Conservation (phyloP, 1,140 invertebrate species). For the Macrocentrus cingulum region DNA sequence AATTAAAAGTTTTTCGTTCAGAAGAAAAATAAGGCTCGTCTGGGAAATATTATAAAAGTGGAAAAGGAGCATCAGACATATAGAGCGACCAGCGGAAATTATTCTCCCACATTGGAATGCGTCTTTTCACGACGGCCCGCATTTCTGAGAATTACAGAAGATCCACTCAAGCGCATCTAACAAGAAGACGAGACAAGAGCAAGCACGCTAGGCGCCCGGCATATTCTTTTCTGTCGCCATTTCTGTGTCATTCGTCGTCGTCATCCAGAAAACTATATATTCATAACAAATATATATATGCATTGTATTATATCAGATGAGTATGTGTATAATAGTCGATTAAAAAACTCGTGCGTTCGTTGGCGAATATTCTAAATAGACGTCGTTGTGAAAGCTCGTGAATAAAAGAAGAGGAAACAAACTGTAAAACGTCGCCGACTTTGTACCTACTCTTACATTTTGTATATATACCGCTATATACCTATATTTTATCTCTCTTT, state of each 20-base stretch:
- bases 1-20: no score
- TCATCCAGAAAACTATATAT: no score
- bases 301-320: no score
- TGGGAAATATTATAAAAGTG: constrained; percentile 4
- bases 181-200: constrained; percentile 13
- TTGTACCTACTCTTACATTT: constrained; percentile 1
- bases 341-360: neutral
- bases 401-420: constrained; percentile 21
- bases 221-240: neutral
- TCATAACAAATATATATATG: no score
- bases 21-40: no score
- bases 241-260: neutral
- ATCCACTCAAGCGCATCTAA: constrained; percentile 17
- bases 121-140: constrained; percentile 17
- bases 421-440: constrained; percentile 10
- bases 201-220: constrained; percentile 12
- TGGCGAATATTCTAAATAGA: constrained; percentile 11
- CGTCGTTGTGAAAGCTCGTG: constrained; percentile 11
- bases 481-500: neutral
- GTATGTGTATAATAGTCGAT: neutral
- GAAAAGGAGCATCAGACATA: no score
- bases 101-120: constrained; percentile 3
- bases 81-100: neutral
- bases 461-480: neutral
- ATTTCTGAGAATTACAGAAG: constrained; percentile 20